Base-by-base conservation (phyloP, 2,888 invertebrate genomes). In the Xestia ashworthii region DNA sequence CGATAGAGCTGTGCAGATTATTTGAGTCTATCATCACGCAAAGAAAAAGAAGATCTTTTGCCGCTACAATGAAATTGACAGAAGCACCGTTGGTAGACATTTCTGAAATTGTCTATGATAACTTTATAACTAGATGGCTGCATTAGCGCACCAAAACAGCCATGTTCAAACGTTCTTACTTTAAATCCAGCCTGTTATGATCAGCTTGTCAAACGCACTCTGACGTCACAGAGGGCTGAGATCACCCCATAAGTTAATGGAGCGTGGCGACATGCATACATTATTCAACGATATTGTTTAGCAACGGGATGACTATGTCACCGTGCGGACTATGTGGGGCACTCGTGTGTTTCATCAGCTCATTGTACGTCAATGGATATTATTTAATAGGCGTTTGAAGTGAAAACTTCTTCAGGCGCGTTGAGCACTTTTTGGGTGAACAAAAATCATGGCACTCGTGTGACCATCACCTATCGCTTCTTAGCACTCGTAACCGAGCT, bases 201-300 rank as follows among this genome's bases (percentile, higher is more conserved):
- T 64, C 14, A 79, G 66, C 53, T 75, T 72, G 66, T 75, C 70
- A 80, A 67, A 67, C 46, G 53, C 53, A n/a, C 19, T 71, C 2
- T 65, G 64, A 71, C 71, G 83, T 76, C 82, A 76, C 44, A 48
- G 22, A 22, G 64, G 55, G 44, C 32, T 50, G 62, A 60, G 48
- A 44, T 68, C 71, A 32, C 69, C 75, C 80, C 70, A 53, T 58
- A 58, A 73, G 66, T 80, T 76, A 83, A 80, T 83, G 71, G 83
- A 74, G 80, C 80, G 76, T 55, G 75, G 46, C 44, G 71, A 82
- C 83, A 76, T 50, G 74, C 58, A 83, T 83, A 83, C 76, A 80
- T 80, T 76, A 83, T 83, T 83, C 76, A 83, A 73, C 70, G 58
- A 65, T 69, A 53, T 69, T 78, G 73, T 67, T 76, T 38, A 81